Evolutionary conservation across 2,888 invertebrate species (phyloP).

Genomic region (Ochropleura plecta): DNA sequence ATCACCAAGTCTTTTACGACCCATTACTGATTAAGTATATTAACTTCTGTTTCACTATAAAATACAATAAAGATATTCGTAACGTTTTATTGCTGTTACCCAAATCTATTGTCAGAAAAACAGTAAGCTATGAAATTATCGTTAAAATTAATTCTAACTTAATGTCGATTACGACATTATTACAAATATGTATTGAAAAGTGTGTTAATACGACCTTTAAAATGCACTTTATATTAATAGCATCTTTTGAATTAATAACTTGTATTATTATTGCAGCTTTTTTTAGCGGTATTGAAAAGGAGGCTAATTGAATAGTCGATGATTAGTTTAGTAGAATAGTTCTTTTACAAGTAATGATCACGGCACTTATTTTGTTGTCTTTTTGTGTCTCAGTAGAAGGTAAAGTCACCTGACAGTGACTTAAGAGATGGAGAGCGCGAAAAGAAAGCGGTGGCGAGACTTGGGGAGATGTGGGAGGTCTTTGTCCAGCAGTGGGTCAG

Average conservation of each 20-base stretch:
- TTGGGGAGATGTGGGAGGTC: too few species aligned
- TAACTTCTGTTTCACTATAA: not conserved
- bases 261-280: constrained; percentile 26
- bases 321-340: too few species aligned
- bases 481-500: too few species aligned
- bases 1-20: not conserved
- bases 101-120: constrained; percentile 38
- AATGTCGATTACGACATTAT: constrained; percentile 46
- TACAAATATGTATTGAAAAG: constrained; percentile 33
- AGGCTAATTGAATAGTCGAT: constrained; percentile 23
- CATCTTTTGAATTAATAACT: constrained; percentile 27
- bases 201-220: constrained; percentile 52
- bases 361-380: not conserved
- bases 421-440: too few species aligned
- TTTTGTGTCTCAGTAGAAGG: too few species aligned
- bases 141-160: constrained; percentile 49
- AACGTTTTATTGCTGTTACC: constrained; percentile 22
- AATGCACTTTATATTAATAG: constrained; percentile 38
- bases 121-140: constrained; percentile 24
- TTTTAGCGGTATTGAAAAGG: constrained; percentile 8
- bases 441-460: too few species aligned
- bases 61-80: constrained; percentile 13
- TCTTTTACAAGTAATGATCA: not conserved
- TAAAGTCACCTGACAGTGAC: too few species aligned
- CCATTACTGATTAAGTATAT: not conserved